A percentile compares a stretch with the other conserved stretches of the same genome.
Evolutionary conservation across 2,113 vertebrate species (phyloP).

Genomic region (Porphyrio hochstetteri): DNA sequence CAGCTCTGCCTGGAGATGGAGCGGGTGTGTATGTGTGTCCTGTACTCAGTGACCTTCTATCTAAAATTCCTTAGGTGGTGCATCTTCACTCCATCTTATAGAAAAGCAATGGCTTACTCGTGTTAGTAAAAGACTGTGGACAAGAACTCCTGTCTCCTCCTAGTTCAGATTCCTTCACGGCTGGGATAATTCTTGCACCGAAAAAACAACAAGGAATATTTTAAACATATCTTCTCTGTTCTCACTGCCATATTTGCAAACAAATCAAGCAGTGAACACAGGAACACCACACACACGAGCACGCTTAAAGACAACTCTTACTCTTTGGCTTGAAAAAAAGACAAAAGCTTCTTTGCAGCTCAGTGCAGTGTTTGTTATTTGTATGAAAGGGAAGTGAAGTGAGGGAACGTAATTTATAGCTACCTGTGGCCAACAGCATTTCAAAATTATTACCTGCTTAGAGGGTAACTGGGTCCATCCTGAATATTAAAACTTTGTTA

Average conservation of each 20-base stretch:
- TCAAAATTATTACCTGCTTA: background rate
- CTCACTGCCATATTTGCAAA: background rate
- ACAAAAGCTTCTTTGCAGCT: background rate
- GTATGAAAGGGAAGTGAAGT: background rate
- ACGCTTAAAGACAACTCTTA: background rate
- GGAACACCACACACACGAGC: background rate
- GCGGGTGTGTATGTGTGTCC: background rate
- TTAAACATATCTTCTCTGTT: background rate
- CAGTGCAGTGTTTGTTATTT: background rate
- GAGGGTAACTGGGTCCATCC: background rate
- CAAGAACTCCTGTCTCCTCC: background rate
- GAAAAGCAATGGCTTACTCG: background rate
- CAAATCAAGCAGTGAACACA: background rate
- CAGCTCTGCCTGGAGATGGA: slow-evolving; percentile 33
- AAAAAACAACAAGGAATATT: background rate
- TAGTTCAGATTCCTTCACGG: background rate
- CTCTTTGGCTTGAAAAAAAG: background rate
- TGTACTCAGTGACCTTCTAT: background rate
- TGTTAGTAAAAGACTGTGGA: background rate
- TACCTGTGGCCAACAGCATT: background rate
- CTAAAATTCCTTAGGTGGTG: slow-evolving; percentile 1
- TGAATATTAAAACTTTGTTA: background rate
- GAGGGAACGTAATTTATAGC: background rate
- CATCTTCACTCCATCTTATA: background rate
- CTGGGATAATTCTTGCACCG: background rate